Evolutionary conservation across 2,888 invertebrate species (phyloP), one percentile per base, ranked within the genome.

Genomic region (Stomorhina lunata): DNA sequence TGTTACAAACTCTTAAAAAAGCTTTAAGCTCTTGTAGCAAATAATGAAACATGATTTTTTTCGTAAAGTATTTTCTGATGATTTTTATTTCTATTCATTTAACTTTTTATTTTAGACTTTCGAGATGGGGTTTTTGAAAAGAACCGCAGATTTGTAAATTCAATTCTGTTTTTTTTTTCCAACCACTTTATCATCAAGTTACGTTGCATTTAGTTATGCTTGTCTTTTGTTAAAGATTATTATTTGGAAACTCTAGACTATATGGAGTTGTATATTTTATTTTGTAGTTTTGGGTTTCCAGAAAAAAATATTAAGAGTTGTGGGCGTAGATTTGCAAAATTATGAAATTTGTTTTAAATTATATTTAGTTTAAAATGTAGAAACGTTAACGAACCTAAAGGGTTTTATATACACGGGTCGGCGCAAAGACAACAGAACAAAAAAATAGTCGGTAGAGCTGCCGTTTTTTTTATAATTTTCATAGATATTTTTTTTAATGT

Each of bases 181-280:
- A 61, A 20, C 34, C 77, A 68, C 77, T 81, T 81, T 73, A 81
- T 81, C 81, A 73, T 65, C 25, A 50, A 55, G 77, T 71, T 79
- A 66, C 53, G 69, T 66, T 75, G 69, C 78, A 75, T 75, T 82
- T 79, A 79, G 82, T 75, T 73, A 73, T 65, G 75, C 75, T 75
- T 82, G 78, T 82, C 82, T 71, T 75, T 72, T 75, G 55, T 27
- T 40, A 50, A 43, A 79, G 75, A 79, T 75, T 75, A 75, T 65
- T 69, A 63, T 73, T 81, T 57, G 29, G 22, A 50, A 61, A 43
- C 20, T 50, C n/a, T n/a, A n/a, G 10, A 22, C 29, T 68, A 68
- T 29, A 34, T 34, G n/a, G 4, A 50, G 40, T 37, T 20, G 50
- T 50, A 22, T 53, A 71, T 45, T 50, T 59, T 43, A 25, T 40